These are phyloP conservation scores for Chloebia gouldiae DNA, from an alignment of 2,113 vertebrate genomes.

Conservation along the genomic window DNA sequence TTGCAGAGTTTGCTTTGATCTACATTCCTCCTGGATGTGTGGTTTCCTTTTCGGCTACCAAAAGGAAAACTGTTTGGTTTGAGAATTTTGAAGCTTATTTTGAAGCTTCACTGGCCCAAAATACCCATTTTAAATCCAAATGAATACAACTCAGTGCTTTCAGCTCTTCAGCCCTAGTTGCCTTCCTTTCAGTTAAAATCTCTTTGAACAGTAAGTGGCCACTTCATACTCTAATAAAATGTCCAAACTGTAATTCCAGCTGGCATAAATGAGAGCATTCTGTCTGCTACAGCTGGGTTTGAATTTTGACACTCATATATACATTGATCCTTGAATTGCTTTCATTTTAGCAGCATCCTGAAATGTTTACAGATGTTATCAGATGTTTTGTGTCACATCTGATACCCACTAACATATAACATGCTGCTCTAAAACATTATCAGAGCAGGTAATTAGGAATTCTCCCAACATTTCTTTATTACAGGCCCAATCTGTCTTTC, in stretches of 20 bases:
- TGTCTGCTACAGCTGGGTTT: neutral
- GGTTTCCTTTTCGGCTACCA: conserved; percentile 79
- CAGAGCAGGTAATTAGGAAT: neutral
- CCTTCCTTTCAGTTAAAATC: conserved; percentile 64
- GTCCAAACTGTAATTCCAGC: neutral
- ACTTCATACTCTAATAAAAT: conserved; percentile 7
- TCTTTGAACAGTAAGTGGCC: conserved; percentile 46
- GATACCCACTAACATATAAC: neutral
- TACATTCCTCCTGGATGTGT: conserved; percentile 79
- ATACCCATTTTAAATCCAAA: conserved; percentile 74
- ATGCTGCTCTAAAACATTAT: neutral
- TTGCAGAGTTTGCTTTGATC: conserved; percentile 82
- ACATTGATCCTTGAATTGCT: neutral
- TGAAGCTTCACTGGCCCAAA: conserved; percentile 69
- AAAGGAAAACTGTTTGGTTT: conserved; percentile 80
- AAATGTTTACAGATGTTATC: neutral
- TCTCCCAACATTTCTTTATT: neutral
- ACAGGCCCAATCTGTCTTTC: neutral
- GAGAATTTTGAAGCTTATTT: conserved; percentile 77
- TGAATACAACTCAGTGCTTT: conserved; percentile 49
- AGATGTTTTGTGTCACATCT: neutral
- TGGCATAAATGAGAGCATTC: neutral
- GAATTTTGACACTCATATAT: neutral
- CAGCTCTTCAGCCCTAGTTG: conserved; percentile 13
- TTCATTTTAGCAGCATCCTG: neutral